Evolutionary conservation across 2,113 vertebrate genomes (phyloP).

Genomic region (Heloderma charlesbogerti): DNA sequence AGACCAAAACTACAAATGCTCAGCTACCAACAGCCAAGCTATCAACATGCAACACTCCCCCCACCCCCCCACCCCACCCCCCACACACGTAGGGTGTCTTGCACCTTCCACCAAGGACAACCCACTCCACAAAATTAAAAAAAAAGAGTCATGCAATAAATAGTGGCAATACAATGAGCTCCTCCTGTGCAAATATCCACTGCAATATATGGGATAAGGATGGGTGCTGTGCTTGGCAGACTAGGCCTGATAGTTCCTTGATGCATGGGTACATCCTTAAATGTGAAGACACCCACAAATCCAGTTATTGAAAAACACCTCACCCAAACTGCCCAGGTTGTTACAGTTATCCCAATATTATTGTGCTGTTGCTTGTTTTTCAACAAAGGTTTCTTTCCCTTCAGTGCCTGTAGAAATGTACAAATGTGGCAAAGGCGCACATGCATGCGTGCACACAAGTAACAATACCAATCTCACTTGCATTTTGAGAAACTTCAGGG

Average conservation of each 20-base stretch:
- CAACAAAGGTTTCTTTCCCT: background rate
- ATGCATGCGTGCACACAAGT: background rate
- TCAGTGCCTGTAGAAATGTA: background rate
- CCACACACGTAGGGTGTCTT: background rate
- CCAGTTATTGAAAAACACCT: background rate
- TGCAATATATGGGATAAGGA: background rate
- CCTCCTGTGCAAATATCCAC: background rate
- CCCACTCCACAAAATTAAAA: no score
- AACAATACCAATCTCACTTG: conserved; percentile 62
- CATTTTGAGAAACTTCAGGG: conserved; percentile 71
- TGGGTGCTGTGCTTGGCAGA: background rate
- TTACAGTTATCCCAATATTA: background rate
- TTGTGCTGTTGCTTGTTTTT: background rate
- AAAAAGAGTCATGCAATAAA: background rate
- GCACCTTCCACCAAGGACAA: background rate
- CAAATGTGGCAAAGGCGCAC: background rate
- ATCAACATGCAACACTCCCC: background rate
- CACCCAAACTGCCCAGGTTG: background rate
- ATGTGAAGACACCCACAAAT: background rate
- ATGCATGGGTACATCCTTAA: background rate
- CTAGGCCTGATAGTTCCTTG: background rate
- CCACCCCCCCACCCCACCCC: no score
- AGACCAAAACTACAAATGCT: background rate
- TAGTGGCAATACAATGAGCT: background rate
- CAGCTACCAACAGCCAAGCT: background rate